Evolutionary conservation across 2,888 invertebrate genomes (phyloP).

Genomic region (Prenolepis imparis): DNA sequence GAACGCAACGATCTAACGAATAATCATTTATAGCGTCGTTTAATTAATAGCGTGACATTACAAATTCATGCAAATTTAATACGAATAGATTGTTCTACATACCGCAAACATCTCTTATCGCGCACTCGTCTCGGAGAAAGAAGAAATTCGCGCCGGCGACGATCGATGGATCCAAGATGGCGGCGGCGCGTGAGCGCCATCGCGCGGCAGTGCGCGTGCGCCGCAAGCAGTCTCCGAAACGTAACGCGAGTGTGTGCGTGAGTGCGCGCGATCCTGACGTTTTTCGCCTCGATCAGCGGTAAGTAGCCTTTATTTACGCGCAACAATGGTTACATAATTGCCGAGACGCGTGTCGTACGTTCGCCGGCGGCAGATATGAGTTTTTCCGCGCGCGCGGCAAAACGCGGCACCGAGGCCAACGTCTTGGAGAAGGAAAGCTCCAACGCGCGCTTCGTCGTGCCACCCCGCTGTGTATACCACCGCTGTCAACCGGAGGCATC

Average conservation of each 20-base stretch:
- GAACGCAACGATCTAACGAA: too few relatives aligned
- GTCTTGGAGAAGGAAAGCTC: slow-evolving; percentile 64
- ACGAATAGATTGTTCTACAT: not conserved
- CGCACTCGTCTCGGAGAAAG: not conserved
- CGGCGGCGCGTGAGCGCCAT: slow-evolving; percentile 70
- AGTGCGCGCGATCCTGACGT: slow-evolving; percentile 81
- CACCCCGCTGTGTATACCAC: slow-evolving; percentile 65
- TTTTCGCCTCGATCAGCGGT: slow-evolving; percentile 84
- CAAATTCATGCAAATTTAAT: not conserved
- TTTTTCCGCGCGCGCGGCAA: slow-evolving; percentile 44
- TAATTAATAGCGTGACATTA: not conserved
- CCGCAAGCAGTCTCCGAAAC: slow-evolving; percentile 70
- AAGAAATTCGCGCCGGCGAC: slow-evolving; percentile 47
- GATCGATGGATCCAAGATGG: slow-evolving; percentile 81
- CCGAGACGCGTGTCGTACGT: slow-evolving; percentile 58
- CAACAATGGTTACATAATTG: slow-evolving; percentile 83
- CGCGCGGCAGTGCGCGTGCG: slow-evolving; percentile 76
- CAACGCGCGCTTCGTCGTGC: slow-evolving; percentile 77
- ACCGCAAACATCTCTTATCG: too few relatives aligned
- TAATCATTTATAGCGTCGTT: not conserved
- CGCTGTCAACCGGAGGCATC: slow-evolving; percentile 69
- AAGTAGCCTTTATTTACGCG: slow-evolving; percentile 84
- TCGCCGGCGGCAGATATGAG: slow-evolving; percentile 66
- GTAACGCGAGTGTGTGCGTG: slow-evolving; percentile 75
- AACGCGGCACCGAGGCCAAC: slow-evolving; percentile 34